Percentiles rank a stretch among this genome's conserved stretches.
phyloP scores from a whole-genome alignment of 2,888 invertebrate genomes.

The Drosophila birchii region DNA sequence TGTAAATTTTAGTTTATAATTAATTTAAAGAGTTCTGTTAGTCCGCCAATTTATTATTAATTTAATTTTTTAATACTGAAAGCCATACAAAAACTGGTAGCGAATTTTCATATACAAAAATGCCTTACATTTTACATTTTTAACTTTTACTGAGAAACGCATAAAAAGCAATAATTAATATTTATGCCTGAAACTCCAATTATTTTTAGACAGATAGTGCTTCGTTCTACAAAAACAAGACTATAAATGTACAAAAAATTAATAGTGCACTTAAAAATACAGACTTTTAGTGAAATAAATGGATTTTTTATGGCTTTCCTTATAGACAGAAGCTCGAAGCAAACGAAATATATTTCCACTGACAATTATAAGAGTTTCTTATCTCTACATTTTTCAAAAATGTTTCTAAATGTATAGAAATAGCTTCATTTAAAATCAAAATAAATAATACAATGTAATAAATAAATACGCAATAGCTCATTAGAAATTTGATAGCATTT shows the following conservation, averaged over 20 bases:
- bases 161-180: background rate
- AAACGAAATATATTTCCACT: background rate
- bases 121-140: background rate
- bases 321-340: background rate
- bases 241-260: background rate
- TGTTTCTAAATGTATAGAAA: background rate
- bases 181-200: background rate
- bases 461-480: background rate
- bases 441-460: background rate
- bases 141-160: background rate
- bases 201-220: background rate
- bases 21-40: background rate
- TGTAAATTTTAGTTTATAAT: background rate
- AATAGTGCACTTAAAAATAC: slow-evolving; percentile 1
- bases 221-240: background rate
- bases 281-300: background rate
- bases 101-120: background rate
- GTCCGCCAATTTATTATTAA: background rate
- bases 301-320: background rate
- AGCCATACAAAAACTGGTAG: background rate
- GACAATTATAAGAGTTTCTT: background rate
- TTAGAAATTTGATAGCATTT: background rate
- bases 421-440: background rate
- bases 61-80: background rate
- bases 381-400: background rate